A percentile compares a stretch with the other conserved stretches of the same genome.
Conservation (phyloP, 2,888 invertebrate genomes). For the Hypomecis atomaria region DNA sequence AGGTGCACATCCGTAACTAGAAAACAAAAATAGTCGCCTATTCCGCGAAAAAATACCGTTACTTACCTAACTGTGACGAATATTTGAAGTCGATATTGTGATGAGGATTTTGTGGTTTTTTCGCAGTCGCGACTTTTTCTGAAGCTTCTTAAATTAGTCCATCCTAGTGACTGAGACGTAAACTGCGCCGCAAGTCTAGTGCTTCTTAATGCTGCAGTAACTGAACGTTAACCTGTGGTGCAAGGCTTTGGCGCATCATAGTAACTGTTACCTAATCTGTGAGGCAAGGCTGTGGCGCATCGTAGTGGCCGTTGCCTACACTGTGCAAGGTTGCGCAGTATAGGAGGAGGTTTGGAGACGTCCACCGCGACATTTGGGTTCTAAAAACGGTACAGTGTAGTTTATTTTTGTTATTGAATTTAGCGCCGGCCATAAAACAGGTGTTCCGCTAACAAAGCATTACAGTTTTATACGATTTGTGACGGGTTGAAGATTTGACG, state of each 20-base stretch:
- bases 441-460: constrained; percentile 20
- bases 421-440: constrained; percentile 14
- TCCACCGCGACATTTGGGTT: constrained; percentile 23
- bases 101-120: neutral
- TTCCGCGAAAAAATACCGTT: constrained; percentile 1
- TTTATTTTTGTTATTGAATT: constrained; percentile 23
- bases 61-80: constrained; percentile 9
- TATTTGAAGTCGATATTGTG: constrained; percentile 4
- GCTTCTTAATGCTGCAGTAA: constrained; percentile 9
- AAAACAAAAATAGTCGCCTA: neutral
- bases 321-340: constrained; percentile 30
- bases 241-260: constrained; percentile 28
- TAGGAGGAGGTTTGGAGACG: constrained; percentile 14
- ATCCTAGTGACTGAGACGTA: neutral
- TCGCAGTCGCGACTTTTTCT: constrained; percentile 1
- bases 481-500: constrained; percentile 7
- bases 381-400: constrained; percentile 28
- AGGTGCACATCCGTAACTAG: constrained; percentile 1
- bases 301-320: constrained; percentile 17
- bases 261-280: constrained; percentile 22
- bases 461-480: constrained; percentile 17
- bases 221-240: constrained; percentile 18
- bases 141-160: constrained; percentile 1
- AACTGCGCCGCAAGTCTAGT: constrained; percentile 19
- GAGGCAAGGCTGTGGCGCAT: constrained; percentile 27